phyloP scores from a whole-genome alignment of 2,113 vertebrate species.

The Mormyrus lacerda region DNA sequence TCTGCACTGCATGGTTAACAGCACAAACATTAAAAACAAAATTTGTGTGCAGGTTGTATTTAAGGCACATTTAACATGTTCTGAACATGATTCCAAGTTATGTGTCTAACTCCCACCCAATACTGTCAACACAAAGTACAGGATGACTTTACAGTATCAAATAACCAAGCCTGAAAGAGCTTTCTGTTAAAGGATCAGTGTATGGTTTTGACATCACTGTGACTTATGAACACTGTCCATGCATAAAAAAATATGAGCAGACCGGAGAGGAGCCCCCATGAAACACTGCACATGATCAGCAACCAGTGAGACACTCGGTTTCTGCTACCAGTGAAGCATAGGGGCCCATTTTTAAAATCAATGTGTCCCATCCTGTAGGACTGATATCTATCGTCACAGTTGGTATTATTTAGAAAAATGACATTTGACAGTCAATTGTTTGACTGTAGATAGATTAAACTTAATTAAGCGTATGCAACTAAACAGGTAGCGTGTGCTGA shows the following conservation, averaged over 20 bases:
- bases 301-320: neutral
- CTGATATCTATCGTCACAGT: neutral
- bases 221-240: neutral
- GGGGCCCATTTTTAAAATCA: neutral
- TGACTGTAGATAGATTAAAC: neutral
- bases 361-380: neutral
- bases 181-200: neutral
- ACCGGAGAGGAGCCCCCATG: neutral
- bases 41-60: neutral
- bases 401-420: neutral
- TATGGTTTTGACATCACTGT: neutral
- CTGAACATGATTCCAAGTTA: neutral
- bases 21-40: neutral
- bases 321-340: neutral
- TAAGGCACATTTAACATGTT: constrained; percentile 1
- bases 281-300: neutral
- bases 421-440: neutral
- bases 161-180: neutral
- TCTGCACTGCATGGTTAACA: neutral
- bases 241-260: neutral
- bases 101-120: neutral
- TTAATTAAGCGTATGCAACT: neutral
- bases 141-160: neutral
- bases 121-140: neutral
- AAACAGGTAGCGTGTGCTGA: neutral